A percentile compares a stretch with the other conserved stretches of the same genome.
phyloP scores from a whole-genome alignment of 2,113 vertebrate species.

The Ailurus styani region DNA sequence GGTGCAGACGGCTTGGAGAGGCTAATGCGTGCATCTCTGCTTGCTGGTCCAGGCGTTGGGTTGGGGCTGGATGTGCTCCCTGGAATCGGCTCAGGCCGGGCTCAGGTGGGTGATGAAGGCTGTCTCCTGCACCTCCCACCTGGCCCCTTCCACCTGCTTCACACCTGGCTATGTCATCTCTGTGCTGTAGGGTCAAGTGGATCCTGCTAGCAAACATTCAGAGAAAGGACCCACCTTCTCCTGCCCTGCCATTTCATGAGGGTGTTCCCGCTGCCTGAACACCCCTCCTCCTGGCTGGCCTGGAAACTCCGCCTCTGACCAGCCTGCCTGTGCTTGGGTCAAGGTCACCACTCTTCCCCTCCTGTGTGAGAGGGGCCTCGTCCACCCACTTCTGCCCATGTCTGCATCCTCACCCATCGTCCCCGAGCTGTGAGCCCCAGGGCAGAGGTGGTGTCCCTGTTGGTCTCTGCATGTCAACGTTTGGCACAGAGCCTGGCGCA shows the following conservation, averaged over 20 bases:
- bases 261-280: fast-evolving
- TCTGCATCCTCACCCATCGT: background rate
- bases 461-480: background rate
- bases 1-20: background rate
- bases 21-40: background rate
- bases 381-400: background rate
- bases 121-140: background rate
- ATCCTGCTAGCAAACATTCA: background rate
- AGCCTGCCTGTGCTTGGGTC: background rate
- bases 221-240: too few relatives aligned
- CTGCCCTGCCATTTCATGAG: background rate
- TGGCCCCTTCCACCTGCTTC: background rate
- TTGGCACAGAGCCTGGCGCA: background rate
- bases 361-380: background rate
- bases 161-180: background rate
- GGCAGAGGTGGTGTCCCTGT: background rate
- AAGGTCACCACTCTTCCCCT: background rate
- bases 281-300: background rate
- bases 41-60: background rate
- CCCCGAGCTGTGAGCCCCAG: background rate
- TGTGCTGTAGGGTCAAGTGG: background rate
- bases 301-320: background rate
- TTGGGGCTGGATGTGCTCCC: background rate
- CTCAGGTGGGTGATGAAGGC: background rate
- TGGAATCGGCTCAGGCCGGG: background rate